A percentile compares a stretch with the other conserved stretches of the same genome.
phyloP scores from a whole-genome alignment of 2,797 vertebrate genomes.

The Sebastes baramenuke region DNA sequence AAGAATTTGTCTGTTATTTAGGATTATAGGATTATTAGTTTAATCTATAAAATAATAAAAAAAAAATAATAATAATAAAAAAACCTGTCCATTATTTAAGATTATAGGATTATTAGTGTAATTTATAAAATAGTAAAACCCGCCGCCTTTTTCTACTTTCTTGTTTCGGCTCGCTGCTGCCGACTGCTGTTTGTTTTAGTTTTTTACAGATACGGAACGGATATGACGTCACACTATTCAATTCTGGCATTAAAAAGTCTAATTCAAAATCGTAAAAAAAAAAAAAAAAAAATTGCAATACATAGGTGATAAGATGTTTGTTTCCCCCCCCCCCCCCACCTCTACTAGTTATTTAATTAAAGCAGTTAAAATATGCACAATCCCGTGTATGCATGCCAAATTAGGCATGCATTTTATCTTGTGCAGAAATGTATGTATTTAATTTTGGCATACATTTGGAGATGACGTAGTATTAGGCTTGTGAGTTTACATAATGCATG shows the following conservation, averaged over 20 bases:
- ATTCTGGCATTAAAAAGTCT: no score
- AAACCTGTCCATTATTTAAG: neutral
- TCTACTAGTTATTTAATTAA: neutral
- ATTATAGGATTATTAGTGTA: neutral
- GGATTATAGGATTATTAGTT: neutral
- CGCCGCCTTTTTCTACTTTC: no score
- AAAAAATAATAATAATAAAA: no score
- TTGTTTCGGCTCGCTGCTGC: no score
- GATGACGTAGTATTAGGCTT: neutral
- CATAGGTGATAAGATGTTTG: no score
- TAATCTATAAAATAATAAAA: neutral
- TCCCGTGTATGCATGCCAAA: neutral
- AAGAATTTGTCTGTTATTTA: accelerated
- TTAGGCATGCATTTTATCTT: neutral
- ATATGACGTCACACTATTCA: no score
- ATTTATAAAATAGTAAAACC: neutral
- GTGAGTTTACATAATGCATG: neutral
- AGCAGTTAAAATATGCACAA: neutral
- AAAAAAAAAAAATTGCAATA: neutral
- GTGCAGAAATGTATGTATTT: neutral
- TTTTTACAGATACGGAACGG: no score
- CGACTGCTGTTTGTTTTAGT: no score
- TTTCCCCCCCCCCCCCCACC: no score
- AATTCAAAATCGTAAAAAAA: no score
- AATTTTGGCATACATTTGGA: neutral